Conservation (phyloP, 2,888 invertebrate species). For the Drosophila melanocephala region DNA sequence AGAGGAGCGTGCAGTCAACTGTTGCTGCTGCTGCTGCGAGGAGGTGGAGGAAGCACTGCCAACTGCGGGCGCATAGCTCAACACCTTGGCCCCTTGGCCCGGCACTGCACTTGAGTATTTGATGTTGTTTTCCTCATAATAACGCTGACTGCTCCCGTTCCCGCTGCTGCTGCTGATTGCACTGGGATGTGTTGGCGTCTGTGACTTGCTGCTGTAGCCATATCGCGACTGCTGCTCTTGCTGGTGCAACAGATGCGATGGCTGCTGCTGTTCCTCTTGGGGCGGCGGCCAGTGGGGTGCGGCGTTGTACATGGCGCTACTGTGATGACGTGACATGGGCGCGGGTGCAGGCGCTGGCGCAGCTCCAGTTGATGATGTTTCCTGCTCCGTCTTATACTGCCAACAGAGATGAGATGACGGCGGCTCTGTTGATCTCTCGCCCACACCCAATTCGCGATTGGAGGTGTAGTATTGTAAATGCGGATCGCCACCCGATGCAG, state of each 20-base stretch:
- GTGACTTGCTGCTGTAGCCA: constrained; percentile 26
- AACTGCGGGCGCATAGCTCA: constrained; percentile 37
- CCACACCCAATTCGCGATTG: constrained; percentile 58
- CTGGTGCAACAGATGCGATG: constrained; percentile 24
- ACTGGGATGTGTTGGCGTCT: constrained; percentile 22
- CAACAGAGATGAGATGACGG: constrained; percentile 45
- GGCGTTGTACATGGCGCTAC: constrained; percentile 32
- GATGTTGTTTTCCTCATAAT: constrained; percentile 52
- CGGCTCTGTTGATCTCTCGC: constrained; percentile 56
- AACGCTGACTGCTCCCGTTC: constrained; percentile 35
- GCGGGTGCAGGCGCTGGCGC: not conserved
- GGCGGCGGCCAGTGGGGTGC: constrained; percentile 62
- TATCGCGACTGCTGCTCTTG: constrained; percentile 38
- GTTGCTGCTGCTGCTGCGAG: constrained; percentile 4
- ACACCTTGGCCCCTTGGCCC: constrained; percentile 25
- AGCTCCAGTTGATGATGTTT: constrained; percentile 19
- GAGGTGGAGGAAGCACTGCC: constrained; percentile 30
- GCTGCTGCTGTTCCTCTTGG: constrained; percentile 45
- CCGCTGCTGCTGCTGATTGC: constrained; percentile 30
- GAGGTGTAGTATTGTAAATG: constrained; percentile 73
- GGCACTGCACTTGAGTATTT: constrained; percentile 51
- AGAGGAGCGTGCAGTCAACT: constrained; percentile 7
- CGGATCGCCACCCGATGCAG: constrained; percentile 54
- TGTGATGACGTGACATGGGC: constrained; percentile 20
- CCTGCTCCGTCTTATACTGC: constrained; percentile 57